Base-by-base conservation (phyloP, 1,140 invertebrate species). In the Andricus grossulariae region DNA sequence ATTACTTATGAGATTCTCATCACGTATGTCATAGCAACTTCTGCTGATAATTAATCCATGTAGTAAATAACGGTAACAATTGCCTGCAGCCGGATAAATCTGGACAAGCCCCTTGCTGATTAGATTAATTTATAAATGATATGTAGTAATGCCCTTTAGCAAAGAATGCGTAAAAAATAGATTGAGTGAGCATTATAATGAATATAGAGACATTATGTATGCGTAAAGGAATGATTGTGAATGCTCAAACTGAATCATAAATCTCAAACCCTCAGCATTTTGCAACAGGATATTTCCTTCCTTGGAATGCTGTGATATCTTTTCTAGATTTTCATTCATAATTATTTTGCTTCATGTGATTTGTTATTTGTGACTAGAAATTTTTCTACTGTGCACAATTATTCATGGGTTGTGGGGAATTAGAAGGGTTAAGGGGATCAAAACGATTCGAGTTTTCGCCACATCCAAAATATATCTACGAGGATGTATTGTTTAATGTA, bases 261-360 rank as follows among this genome's bases (percentile, higher is more conserved):
- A 66, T 66, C 32, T 39, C 15, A 15, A 66, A 16, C 15, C 4
- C 25, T 39, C 60, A 39, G 32, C 39, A 66, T 66, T 66, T 66
- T 39, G 60, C 60, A 66, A 39, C 32, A 45, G 25, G 25, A 66
- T 66, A 39, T 66, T 39, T 60, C 21, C 15, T 66, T 16, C 60
- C n/a, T 66, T 66, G 25, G 60, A 66, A 66, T 66, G 60, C 15
- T 66, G 25, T 16, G 25, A 66, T 66, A 45, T 66, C 32, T n/a
- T 66, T 66, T 16, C 60, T n/a, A 66, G 60, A 39, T n/a, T 39
- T 66, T 66, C 60, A 66, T 66, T 66, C 32, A 66, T 66, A 66
- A 66, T 66, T 66, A 32, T 66, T 66, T 39, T 66, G 15, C n/a
- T 57, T 32, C 4, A 21, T 55, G 55, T 32, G 19, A 12, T 21